Evolutionary conservation across 1,140 invertebrate genomes (phyloP).

Genomic region (Formica exsecta): DNA sequence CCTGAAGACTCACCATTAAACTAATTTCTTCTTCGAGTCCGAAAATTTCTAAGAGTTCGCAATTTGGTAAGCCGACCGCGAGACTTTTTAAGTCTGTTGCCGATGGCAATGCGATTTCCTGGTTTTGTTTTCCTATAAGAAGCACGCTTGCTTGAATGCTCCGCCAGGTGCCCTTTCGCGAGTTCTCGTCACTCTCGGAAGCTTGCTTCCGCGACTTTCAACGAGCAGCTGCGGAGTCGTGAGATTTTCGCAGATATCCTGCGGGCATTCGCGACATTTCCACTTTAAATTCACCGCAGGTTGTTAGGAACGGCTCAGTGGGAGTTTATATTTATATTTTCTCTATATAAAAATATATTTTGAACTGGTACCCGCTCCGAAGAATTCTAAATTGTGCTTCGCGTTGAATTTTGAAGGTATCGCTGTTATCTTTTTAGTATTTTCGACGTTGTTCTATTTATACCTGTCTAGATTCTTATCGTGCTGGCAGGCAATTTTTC

Average conservation of each 20-base stretch:
- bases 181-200: conserved; percentile 30
- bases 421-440: not conserved
- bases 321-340: conserved; percentile 52
- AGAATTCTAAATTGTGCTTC: conserved; percentile 10
- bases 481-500: conserved; percentile 40
- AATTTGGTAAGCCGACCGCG: conserved; percentile 40
- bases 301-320: conserved; percentile 60
- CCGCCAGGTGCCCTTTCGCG: conserved; percentile 43
- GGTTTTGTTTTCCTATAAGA: conserved; percentile 69
- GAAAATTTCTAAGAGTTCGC: conserved; percentile 53
- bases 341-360: not conserved
- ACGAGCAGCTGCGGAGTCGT: conserved; percentile 58
- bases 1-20: conserved; percentile 15
- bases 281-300: conserved; percentile 66
- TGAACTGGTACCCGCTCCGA: not conserved
- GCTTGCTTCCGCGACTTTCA: conserved; percentile 58
- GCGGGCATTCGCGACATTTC: conserved; percentile 51
- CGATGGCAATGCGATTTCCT: conserved; percentile 66
- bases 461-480: not conserved
- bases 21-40: conserved; percentile 3
- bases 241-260: conserved; percentile 69
- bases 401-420: not conserved
- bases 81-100: conserved; percentile 61
- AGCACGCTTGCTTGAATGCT: conserved; percentile 56
- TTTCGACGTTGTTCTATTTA: not conserved